A percentile compares a stretch with the other conserved stretches of the same genome.
phyloP scores from a whole-genome alignment of 1,140 invertebrate genomes.

The Tetragnatha versicolor region DNA sequence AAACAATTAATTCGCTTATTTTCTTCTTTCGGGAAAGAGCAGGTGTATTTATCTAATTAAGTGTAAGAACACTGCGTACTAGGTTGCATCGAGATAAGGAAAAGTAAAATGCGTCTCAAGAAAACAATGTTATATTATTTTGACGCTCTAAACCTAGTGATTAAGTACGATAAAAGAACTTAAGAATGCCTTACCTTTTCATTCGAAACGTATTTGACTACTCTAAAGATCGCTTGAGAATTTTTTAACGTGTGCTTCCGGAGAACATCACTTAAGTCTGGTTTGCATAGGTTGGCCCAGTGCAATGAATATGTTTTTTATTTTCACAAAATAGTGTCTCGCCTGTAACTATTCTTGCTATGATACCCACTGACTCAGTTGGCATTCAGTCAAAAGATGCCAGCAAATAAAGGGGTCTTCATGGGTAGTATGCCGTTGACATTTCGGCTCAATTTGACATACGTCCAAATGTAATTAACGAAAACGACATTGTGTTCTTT shows the following conservation, averaged over 20 bases:
- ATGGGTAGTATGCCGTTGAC: not conserved
- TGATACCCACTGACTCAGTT: slow-evolving; percentile 1
- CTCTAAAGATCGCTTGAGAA: not conserved
- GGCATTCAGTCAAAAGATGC: not conserved
- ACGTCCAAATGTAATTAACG: slow-evolving; percentile 10
- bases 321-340: not conserved
- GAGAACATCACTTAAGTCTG: not conserved
- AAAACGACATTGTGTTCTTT: too few relatives aligned
- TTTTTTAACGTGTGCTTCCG: not conserved
- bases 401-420: not conserved
- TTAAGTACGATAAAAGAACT: too few relatives aligned
- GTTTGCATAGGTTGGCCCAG: not conserved
- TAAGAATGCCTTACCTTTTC: not conserved
- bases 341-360: not conserved
- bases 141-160: too few relatives aligned
- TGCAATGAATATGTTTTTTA: not conserved
- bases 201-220: not conserved
- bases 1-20: too few relatives aligned
- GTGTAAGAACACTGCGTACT: too few relatives aligned
- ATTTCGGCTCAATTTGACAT: not conserved
- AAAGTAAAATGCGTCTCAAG: too few relatives aligned
- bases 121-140: too few relatives aligned
- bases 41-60: too few relatives aligned
- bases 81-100: too few relatives aligned
- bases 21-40: too few relatives aligned